Evolutionary conservation across 2,888 invertebrate species (phyloP).

Genomic region (Tetanocera ferruginea): DNA sequence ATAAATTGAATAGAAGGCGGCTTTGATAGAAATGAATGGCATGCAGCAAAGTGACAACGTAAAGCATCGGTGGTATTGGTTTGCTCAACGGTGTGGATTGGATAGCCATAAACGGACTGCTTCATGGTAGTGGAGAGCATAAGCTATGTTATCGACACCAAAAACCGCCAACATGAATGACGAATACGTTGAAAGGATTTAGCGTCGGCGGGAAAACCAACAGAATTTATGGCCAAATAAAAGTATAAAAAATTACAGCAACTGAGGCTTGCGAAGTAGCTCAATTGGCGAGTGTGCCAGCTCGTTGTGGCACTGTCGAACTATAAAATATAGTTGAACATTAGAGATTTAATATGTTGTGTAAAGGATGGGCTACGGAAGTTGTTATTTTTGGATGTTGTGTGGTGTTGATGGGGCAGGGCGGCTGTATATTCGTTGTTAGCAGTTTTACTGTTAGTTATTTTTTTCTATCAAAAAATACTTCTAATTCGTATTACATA

Average conservation of each 20-base stretch:
- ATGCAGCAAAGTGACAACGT: not conserved
- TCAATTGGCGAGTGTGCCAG: too few species aligned
- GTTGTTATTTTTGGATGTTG: too few species aligned
- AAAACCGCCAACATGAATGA: constrained; percentile 9
- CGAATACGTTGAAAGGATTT: constrained; percentile 1
- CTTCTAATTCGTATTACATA: too few species aligned
- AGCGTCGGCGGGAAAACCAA: not conserved
- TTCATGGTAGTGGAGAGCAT: not conserved
- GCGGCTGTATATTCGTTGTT: too few species aligned
- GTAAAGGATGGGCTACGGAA: not conserved
- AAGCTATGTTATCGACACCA: not conserved
- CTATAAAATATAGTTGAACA: not conserved
- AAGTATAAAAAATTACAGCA: not conserved
- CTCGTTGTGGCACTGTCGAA: not conserved
- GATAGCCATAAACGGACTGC: not conserved
- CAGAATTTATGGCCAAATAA: constrained; percentile 35
- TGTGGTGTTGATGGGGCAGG: too few species aligned
- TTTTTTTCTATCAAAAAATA: too few species aligned
- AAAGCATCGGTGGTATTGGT: not conserved
- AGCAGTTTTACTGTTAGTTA: too few species aligned
- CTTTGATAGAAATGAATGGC: not conserved
- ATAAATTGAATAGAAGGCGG: constrained; percentile 35
- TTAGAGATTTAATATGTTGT: constrained; percentile 8
- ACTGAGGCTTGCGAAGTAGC: not conserved
- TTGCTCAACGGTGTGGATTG: not conserved